Conservation (phyloP, 2,113 vertebrate genomes). For the Mus spicilegus region DNA sequence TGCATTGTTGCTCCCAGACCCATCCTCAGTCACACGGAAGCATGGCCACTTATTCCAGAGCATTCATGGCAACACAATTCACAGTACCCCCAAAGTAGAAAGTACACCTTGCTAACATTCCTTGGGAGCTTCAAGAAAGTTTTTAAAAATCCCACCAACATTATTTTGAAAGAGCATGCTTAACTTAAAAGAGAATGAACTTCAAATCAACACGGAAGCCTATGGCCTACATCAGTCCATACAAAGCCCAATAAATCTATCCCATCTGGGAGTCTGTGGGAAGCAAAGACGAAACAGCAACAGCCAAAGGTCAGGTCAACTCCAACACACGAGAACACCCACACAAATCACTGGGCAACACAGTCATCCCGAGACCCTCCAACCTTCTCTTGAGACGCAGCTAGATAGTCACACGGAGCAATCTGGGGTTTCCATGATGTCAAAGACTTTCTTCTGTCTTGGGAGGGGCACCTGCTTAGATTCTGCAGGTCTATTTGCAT, state of each 20-base stretch:
- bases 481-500: not conserved
- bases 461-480: not conserved
- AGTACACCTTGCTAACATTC: not conserved
- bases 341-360: not conserved
- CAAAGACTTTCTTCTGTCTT: slow-evolving; percentile 18
- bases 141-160: not conserved
- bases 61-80: not conserved
- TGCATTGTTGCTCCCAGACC: not conserved
- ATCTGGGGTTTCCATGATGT: not conserved
- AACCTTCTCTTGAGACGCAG: not conserved
- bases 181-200: not conserved
- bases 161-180: not conserved
- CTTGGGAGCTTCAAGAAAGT: slow-evolving; percentile 9
- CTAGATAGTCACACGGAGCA: slow-evolving; percentile 3
- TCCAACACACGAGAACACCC: not conserved
- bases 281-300: slow-evolving; percentile 34
- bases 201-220: not conserved
- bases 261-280: not conserved
- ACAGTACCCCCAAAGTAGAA: not conserved
- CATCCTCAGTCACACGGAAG: not conserved
- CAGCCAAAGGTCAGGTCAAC: slow-evolving; percentile 54
- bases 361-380: not conserved
- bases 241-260: not conserved
- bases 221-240: not conserved
- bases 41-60: not conserved